Percentiles rank a stretch among this genome's conserved stretches.
These are phyloP conservation scores for Crossaster papposus DNA, from an alignment of 53 echinoderm and acorn worm species.

Conservation along the genomic window DNA sequence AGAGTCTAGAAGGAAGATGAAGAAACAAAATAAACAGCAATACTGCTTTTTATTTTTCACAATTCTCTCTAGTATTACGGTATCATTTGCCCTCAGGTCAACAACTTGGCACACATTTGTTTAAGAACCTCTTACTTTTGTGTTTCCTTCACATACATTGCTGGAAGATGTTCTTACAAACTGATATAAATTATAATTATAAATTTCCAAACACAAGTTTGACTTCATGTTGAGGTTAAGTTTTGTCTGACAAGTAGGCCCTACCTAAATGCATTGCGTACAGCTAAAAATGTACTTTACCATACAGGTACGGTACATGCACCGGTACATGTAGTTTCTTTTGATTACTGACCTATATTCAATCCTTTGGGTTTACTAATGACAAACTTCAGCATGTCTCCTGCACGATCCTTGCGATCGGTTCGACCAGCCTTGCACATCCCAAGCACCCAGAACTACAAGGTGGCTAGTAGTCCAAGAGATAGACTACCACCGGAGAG, in stretches of 20 bases:
- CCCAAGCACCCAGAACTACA: not conserved
- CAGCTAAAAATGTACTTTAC: not conserved
- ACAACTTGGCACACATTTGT: no score
- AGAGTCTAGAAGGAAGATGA: constrained; percentile 17
- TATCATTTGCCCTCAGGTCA: not conserved
- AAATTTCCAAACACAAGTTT: no score
- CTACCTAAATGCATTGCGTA: no score
- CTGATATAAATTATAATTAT: no score
- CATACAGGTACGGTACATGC: not conserved
- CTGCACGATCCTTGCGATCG: not conserved
- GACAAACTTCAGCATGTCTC: constrained; percentile 84
- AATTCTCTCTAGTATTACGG: no score
- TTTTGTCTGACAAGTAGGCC: no score
- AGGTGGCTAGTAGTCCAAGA: not conserved
- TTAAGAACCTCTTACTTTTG: not conserved
- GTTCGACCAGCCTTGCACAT: not conserved
- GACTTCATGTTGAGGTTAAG: no score
- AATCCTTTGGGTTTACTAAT: constrained; percentile 66
- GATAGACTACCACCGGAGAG: no score
- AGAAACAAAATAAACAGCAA: not conserved
- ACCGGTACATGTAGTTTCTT: not conserved
- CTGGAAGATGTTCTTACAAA: no score
- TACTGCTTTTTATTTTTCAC: not conserved
- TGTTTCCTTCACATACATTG: not conserved
- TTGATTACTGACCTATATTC: constrained; percentile 40